These are phyloP conservation scores for Ciconia boyciana DNA, from an alignment of 2,113 vertebrate species.

Conservation along the genomic window DNA sequence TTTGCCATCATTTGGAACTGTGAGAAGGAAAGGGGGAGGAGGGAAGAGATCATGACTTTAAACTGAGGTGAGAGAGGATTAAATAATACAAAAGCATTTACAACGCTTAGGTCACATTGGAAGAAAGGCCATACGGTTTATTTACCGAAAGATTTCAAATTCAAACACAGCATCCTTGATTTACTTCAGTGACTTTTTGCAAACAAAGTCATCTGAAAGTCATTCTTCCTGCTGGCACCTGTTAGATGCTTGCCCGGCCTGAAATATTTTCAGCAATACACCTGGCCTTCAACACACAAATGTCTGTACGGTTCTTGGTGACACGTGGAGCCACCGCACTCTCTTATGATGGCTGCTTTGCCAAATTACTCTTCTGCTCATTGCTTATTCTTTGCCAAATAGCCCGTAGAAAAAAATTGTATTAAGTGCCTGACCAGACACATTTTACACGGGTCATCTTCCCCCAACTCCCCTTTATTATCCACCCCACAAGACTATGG, in stretches of 20 bases:
- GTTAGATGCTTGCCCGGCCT: not conserved
- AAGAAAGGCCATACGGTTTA: not conserved
- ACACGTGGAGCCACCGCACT: not conserved
- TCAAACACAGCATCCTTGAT: not conserved
- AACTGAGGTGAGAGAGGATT: not conserved
- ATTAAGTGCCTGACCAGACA: not conserved
- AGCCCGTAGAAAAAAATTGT: not conserved
- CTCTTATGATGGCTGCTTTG: not conserved
- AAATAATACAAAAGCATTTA: not conserved
- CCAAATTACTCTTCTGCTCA: not conserved
- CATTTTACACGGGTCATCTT: not conserved
- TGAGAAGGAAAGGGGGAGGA: not conserved
- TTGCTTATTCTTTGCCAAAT: not conserved
- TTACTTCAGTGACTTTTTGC: not conserved
- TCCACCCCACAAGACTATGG: not conserved
- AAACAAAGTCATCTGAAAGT: not conserved
- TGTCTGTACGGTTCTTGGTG: accelerated
- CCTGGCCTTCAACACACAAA: not conserved
- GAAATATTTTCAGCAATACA: not conserved
- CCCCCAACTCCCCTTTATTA: not conserved
- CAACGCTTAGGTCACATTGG: not conserved
- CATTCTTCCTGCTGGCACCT: not conserved
- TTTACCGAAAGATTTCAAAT: not conserved
- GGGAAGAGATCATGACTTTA: not conserved
- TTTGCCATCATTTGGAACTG: not conserved